A percentile compares a stretch with the other conserved stretches of the same genome.
These are phyloP conservation scores for Athripsodes cinereus DNA, from an alignment of 2,888 invertebrate species.

Conservation along the genomic window DNA sequence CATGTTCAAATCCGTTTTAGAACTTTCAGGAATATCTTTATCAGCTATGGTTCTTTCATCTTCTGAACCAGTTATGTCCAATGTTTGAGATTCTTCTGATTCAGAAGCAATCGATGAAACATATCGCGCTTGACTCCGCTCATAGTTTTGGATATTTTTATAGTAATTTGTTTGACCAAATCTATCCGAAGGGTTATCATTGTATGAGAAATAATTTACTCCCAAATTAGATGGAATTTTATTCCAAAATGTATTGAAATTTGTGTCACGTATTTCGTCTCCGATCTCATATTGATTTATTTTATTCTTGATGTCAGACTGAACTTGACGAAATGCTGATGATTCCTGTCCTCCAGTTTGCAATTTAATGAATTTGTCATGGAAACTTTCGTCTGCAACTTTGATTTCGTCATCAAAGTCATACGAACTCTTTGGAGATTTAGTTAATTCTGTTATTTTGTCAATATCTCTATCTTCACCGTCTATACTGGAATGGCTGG, in stretches of 20 bases:
- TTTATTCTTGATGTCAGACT: conserved; percentile 35
- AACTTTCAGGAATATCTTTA: background rate
- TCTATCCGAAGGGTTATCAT: conserved; percentile 20
- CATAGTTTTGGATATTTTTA: conserved; percentile 5
- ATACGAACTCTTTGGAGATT: conserved; percentile 18
- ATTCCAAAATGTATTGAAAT: conserved; percentile 47
- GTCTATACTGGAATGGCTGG: conserved; percentile 40
- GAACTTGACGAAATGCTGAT: conserved; percentile 46
- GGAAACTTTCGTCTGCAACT: conserved; percentile 21
- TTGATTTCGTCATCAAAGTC: conserved; percentile 26
- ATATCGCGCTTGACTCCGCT: conserved; percentile 21
- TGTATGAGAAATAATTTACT: conserved; percentile 24
- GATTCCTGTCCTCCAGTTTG: conserved; percentile 32
- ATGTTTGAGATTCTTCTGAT: conserved; percentile 40
- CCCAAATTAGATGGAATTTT: conserved; percentile 30
- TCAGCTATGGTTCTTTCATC: conserved; percentile 33
- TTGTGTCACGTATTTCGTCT: conserved; percentile 41
- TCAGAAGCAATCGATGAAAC: conserved; percentile 45
- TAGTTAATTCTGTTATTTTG: conserved; percentile 16
- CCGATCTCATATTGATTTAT: conserved; percentile 12
- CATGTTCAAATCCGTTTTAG: conserved; percentile 30
- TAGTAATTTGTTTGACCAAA: background rate
- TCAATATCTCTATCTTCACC: conserved; percentile 17
- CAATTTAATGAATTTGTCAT: conserved; percentile 15
- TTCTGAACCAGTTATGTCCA: conserved; percentile 50